Conservation (phyloP, 2,888 invertebrate species). For the Trilocha varians region DNA sequence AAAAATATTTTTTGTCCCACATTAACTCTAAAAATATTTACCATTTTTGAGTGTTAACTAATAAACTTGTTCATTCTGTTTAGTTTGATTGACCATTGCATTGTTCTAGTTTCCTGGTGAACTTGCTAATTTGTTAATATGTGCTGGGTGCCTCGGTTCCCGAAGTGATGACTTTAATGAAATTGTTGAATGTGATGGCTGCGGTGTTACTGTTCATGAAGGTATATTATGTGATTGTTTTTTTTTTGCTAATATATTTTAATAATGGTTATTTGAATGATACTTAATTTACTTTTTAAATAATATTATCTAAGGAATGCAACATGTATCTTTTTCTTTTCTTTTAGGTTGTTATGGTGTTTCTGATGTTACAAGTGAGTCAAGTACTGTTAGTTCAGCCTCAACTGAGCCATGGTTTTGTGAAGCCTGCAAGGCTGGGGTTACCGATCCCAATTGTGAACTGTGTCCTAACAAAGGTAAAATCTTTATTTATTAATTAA, state of each 20-base stretch:
- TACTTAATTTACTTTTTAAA: neutral
- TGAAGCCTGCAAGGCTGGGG: constrained; percentile 96
- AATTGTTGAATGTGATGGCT: constrained; percentile 97
- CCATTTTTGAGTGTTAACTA: too few species aligned
- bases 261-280: neutral
- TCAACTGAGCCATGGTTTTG: constrained; percentile 99
- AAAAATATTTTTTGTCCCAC: too few species aligned
- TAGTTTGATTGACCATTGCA: too few species aligned
- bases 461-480: constrained; percentile 91
- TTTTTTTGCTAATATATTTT: constrained; percentile 1
- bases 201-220: constrained; percentile 97
- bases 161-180: constrained; percentile 95
- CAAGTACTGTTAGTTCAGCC: constrained; percentile 93
- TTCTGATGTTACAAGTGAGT: constrained; percentile 91
- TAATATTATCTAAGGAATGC: too few species aligned
- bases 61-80: too few species aligned
- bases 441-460: constrained; percentile 92
- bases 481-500: neutral
- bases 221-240: constrained; percentile 56
- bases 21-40: too few species aligned
- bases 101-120: constrained; percentile 51
- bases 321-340: neutral
- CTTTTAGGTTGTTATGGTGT: constrained; percentile 91
- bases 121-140: constrained; percentile 83
- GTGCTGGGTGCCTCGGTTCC: constrained; percentile 94